Conservation (phyloP, 53 echinoderm and acorn worm species). For the Actinopyga echinites region DNA sequence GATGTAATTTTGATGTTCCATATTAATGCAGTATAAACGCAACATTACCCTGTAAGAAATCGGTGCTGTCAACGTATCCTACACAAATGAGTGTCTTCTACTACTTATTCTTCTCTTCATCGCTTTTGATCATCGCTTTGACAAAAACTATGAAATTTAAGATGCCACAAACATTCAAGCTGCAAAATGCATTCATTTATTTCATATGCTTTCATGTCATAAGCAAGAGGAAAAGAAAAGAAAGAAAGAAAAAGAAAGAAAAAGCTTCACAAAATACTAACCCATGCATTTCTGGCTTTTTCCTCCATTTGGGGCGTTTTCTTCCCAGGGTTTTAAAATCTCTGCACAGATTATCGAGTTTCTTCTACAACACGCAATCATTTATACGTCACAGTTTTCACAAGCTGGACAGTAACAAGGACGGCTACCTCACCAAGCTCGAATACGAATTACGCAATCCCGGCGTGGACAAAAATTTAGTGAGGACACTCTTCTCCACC, state of each 20-base stretch:
- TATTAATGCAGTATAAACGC: too few relatives aligned
- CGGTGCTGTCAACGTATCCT: too few relatives aligned
- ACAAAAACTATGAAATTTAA: too few relatives aligned
- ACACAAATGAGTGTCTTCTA: too few relatives aligned
- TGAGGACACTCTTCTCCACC: constrained; percentile 32
- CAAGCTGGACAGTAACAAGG: constrained; percentile 3
- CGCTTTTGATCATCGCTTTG: too few relatives aligned
- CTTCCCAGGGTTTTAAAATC: constrained; percentile 31
- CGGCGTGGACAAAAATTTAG: constrained; percentile 1
- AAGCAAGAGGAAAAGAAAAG: too few relatives aligned
- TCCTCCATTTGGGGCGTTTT: constrained; percentile 4
- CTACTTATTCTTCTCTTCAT: too few relatives aligned
- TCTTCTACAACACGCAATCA: constrained; percentile 37
- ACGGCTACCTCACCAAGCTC: constrained; percentile 13
- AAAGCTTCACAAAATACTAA: constrained; percentile 12
- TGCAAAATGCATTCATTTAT: not conserved
- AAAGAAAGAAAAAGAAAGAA: too few relatives aligned
- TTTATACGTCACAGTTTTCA: not conserved
- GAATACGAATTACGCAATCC: constrained; percentile 35
- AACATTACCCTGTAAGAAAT: too few relatives aligned
- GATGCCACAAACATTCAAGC: too few relatives aligned
- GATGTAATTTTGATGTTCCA: too few relatives aligned
- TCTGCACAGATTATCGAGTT: constrained; percentile 37
- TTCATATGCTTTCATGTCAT: too few relatives aligned
- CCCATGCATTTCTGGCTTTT: constrained; percentile 2